Evolutionary conservation across 1,140 invertebrate species (phyloP), one percentile per base, ranked within the genome.

Genomic region (Tetranychus cinnabarinus): DNA sequence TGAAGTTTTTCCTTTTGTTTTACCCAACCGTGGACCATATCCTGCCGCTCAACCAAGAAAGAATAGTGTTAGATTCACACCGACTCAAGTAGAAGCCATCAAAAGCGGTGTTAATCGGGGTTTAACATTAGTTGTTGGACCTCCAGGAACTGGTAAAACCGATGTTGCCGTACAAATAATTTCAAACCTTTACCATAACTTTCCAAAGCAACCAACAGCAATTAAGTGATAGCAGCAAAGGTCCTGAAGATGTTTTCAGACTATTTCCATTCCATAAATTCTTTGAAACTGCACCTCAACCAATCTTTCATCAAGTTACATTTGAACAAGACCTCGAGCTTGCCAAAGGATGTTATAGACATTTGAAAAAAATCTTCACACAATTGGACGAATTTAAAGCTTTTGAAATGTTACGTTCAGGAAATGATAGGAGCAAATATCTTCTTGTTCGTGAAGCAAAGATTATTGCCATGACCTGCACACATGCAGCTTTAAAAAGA

Each of bases 381-480:
- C 89, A 97, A 70, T 71, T 99, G 4, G 95, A 99, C 73, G 93
- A 99, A 71, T 99, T 98, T 69, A 78, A 92, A 60, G 92, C 96
- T 0, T 99, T 99, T 75, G 96, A 99, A 72, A 67, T 76, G 65
- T 67, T 80, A 62, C 77, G 96, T 39, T 95, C 88, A 64, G 95
- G 95, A 3, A 72, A 92, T 10, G 96, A 98, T 72, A 77, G 93
- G 56, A 90, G 91, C 0, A 88, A 95, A 64, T 99, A 99, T 73
- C 75, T 99, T 15, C 73, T 98, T 1, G 91, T 98, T 0, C 97
- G 97, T 72, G 96, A 99, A 74, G 95, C 95, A 0, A 98, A 97
- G 76, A 96, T 99, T 36, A 98, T 99, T 67, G 96, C 96, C 2
- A 99, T 99, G 96, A 99, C 96, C 1, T 99, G 96, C 77, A 99